A percentile compares a stretch with the other conserved stretches of the same genome.
These are phyloP conservation scores for Drosophila suzukii DNA, from an alignment of 1,140 invertebrate species.

Conservation along the genomic window DNA sequence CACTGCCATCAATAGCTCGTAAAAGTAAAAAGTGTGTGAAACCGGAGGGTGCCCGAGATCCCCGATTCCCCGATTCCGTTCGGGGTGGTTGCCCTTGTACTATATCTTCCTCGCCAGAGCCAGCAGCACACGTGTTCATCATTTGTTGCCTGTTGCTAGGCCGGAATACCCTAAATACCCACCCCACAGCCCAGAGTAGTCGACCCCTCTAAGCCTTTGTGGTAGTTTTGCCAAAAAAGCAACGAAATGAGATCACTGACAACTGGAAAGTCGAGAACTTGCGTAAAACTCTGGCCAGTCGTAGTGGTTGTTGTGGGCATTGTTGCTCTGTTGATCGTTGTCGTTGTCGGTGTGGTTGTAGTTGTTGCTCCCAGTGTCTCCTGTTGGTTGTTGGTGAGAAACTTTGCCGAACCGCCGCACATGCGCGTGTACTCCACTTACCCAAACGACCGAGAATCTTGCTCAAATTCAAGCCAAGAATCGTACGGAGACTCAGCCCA, in stretches of 20 bases:
- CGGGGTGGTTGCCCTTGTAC: slow-evolving; percentile 55
- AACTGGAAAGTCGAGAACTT: slow-evolving; percentile 50
- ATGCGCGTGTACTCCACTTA: slow-evolving; percentile 49
- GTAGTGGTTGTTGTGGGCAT: neutral
- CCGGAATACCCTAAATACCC: slow-evolving; percentile 27
- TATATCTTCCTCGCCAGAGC: slow-evolving; percentile 25
- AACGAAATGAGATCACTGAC: slow-evolving; percentile 50
- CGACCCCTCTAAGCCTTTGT: slow-evolving; percentile 40
- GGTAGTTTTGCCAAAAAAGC: slow-evolving; percentile 42
- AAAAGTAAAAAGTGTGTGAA: slow-evolving; percentile 77
- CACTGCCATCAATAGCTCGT: slow-evolving; percentile 77
- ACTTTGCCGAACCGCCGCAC: slow-evolving; percentile 41
- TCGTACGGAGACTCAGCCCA: neutral
- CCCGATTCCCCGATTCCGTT: slow-evolving; percentile 37
- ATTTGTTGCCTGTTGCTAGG: slow-evolving; percentile 61
- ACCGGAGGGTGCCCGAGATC: slow-evolving; percentile 53
- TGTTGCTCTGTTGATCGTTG: neutral
- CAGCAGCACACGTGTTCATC: slow-evolving; percentile 62
- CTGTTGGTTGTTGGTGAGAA: slow-evolving; percentile 40
- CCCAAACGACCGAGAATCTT: slow-evolving; percentile 20
- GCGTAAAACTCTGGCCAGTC: slow-evolving; percentile 24
- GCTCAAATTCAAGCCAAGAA: slow-evolving; percentile 23
- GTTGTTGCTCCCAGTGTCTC: slow-evolving; percentile 16
- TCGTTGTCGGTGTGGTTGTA: neutral
- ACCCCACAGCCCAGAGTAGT: neutral